Percentiles rank a stretch among this genome's conserved stretches.
Evolutionary conservation across 2,797 vertebrate genomes (phyloP).

Genomic region (Alauda arvensis): DNA sequence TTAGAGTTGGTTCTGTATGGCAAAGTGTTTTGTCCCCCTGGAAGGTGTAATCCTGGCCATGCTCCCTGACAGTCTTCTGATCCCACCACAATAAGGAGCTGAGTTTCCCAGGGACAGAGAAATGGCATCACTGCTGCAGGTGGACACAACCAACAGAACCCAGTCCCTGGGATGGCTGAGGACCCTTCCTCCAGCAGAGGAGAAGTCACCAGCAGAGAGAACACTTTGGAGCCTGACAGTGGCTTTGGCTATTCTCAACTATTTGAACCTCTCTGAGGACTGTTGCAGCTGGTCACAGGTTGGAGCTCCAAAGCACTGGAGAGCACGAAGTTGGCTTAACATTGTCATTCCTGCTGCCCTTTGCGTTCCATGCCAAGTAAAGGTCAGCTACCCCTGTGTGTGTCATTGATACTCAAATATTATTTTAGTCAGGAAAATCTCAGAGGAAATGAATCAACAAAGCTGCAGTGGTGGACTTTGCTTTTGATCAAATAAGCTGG

Average conservation of each 20-base stretch:
- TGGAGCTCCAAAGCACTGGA: not conserved
- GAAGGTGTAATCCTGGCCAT: not conserved
- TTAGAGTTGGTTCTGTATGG: not conserved
- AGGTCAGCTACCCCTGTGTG: not conserved
- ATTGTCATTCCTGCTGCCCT: slow-evolving; percentile 26
- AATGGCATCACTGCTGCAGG: not conserved
- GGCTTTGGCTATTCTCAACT: not conserved
- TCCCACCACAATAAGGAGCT: not conserved
- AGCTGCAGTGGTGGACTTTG: not conserved
- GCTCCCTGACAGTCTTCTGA: not conserved
- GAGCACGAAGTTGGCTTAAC: not conserved
- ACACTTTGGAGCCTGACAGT: rapidly evolving
- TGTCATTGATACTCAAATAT: slow-evolving; percentile 35
- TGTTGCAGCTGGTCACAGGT: not conserved
- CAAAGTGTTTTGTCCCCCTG: not conserved
- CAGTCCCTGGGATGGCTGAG: not conserved
- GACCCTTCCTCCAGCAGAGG: not conserved
- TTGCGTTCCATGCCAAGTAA: not conserved
- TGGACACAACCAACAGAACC: not conserved
- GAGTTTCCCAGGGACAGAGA: not conserved
- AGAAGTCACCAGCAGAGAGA: not conserved
- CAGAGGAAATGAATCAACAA: not conserved
- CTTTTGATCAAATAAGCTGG: not conserved
- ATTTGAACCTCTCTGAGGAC: not conserved
- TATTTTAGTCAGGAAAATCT: slow-evolving; percentile 36